A percentile compares a stretch with the other conserved stretches of the same genome.
phyloP scores from a whole-genome alignment of 30 jellyfish, hydroid and myxozoan species.

The Pseudorhiza aurosa region DNA sequence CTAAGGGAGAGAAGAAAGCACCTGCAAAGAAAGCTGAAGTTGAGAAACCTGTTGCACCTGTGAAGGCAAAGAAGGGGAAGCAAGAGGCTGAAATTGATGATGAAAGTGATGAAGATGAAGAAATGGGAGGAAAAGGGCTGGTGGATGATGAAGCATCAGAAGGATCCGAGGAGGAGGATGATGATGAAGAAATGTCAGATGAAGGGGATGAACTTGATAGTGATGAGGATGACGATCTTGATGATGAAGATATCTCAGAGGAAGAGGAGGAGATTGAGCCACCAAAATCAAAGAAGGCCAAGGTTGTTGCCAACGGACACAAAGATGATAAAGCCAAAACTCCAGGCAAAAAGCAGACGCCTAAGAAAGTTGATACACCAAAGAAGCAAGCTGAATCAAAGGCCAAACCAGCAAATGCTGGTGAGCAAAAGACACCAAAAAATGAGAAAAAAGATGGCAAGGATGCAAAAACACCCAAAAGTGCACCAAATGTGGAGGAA shows the following conservation, averaged over 20 bases:
- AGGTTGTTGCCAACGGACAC: slow-evolving; percentile 36
- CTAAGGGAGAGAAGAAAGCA: not conserved
- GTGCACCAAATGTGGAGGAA: slow-evolving; percentile 44
- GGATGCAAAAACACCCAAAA: slow-evolving; percentile 34
- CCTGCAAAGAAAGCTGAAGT: not conserved
- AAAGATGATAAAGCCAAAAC: slow-evolving; percentile 22
- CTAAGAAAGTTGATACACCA: slow-evolving; percentile 27
- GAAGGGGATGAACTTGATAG: slow-evolving; percentile 67
- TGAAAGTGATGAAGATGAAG: slow-evolving; percentile 1
- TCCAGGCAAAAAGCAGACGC: slow-evolving; percentile 15
- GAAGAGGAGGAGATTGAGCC: slow-evolving; percentile 59
- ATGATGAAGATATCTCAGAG: slow-evolving; percentile 44
- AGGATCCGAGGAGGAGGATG: slow-evolving; percentile 64
- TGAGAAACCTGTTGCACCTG: slow-evolving; percentile 2
- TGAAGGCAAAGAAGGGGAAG: slow-evolving; percentile 13
- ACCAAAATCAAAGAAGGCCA: slow-evolving; percentile 62
- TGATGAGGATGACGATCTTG: slow-evolving; percentile 57
- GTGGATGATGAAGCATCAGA: slow-evolving; percentile 29
- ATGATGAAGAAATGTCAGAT: slow-evolving; percentile 60
- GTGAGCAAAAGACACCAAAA: slow-evolving; percentile 38
- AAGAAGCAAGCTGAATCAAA: slow-evolving; percentile 14
- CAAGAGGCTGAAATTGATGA: slow-evolving; percentile 50
- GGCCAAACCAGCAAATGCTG: not conserved
- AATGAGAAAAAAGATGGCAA: slow-evolving; percentile 42
- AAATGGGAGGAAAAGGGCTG: not conserved